Conservation (phyloP, 2,113 vertebrate species). For the Apteryx owenii region DNA sequence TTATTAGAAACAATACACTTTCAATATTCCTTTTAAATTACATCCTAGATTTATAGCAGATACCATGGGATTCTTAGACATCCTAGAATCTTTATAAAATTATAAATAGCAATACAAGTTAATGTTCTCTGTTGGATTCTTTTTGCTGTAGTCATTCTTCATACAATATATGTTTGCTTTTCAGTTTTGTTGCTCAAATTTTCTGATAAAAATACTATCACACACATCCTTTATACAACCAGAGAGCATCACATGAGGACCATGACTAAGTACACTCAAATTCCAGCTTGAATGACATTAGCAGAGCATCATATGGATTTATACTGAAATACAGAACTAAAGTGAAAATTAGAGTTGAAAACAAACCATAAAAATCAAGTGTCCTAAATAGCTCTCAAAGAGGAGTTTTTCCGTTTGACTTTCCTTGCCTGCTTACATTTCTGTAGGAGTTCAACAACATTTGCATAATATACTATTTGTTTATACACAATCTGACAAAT, state of each 20-base stretch:
- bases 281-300: background rate
- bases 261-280: background rate
- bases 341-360: background rate
- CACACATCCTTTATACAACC: background rate
- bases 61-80: background rate
- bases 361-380: background rate
- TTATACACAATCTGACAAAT: constrained; percentile 13
- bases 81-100: background rate
- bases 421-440: background rate
- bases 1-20: background rate
- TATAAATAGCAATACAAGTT: background rate
- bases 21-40: background rate
- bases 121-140: background rate
- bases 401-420: background rate
- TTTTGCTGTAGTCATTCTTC: background rate
- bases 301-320: background rate
- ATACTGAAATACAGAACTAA: background rate
- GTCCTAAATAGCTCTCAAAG: background rate
- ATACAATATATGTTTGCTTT: background rate
- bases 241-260: background rate
- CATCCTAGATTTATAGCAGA: background rate
- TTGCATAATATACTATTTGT: background rate
- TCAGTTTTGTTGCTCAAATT: background rate
- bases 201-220: background rate
- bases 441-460: background rate